Evolutionary conservation across 2,113 vertebrate genomes (phyloP), one percentile per base, ranked within the genome.

Genomic region (Phylloscopus trochilus): DNA sequence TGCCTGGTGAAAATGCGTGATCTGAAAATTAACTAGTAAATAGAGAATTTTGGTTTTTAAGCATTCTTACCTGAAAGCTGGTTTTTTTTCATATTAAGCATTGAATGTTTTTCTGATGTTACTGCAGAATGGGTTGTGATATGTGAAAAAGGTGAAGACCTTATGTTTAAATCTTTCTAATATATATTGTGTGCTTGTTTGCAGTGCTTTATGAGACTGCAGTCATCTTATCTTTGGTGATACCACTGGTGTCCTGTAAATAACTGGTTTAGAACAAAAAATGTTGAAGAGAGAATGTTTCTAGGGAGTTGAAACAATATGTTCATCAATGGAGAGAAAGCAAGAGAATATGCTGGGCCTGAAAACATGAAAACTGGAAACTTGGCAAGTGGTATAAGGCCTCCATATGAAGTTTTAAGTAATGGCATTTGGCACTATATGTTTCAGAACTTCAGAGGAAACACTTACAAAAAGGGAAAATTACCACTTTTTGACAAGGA

Each of bases 401-500:
- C 6, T 93, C 33, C 4, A 1, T 62, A 27, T 43, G 47, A 93
- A 80, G 53, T 69, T 90, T 66, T 51, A 81, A 60, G 59, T 78
- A 90, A 39, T 41, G 60, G 37, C 63, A 66, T 88, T 92, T 87
- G 59, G n/a, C 70, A 62, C 26, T 51, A 22, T 26, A 23, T 26
- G 60, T 93, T 96, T 74, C 70, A 73, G 77, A 94, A 88, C 46
- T 89, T 82, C 73, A 83, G 60, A 85, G 3, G 41, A 73, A 89
- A 91, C 66, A 78, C 83, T 68, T 69, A 43, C 43, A 86, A 80
- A 94, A 90, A 80, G n/a, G 94, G 85, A 95, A 91, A 91, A 92
- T 89, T 94, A 90, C 59, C 73, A 64, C 62, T 97, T 87, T 96
- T 91, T 95, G 94, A 89, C 96, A 92, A 64, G 72, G 78, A 77